Percentiles rank a stretch among this genome's conserved stretches.
phyloP scores from a whole-genome alignment of 2,113 vertebrate species.

The Sylvilagus bachmani region DNA sequence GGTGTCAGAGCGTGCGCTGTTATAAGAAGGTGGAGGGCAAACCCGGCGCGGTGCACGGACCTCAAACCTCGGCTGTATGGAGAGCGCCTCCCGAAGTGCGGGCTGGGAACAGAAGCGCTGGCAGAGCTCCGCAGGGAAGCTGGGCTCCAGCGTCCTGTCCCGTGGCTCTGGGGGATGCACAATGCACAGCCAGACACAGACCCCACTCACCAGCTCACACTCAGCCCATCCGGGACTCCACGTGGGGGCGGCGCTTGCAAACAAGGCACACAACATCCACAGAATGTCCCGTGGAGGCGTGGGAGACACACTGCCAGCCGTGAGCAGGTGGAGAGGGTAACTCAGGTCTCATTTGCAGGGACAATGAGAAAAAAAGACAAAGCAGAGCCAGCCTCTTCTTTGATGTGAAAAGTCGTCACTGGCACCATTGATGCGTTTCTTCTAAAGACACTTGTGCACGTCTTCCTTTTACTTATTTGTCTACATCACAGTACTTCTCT shows the following conservation, averaged over 20 bases:
- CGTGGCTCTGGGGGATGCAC: too few relatives aligned
- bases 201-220: too few relatives aligned
- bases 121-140: too few relatives aligned
- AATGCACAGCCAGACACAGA: too few relatives aligned
- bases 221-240: background rate
- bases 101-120: too few relatives aligned
- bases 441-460: background rate
- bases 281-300: background rate
- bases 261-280: background rate
- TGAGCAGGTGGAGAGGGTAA: background rate
- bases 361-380: background rate
- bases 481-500: background rate
- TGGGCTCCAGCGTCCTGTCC: too few relatives aligned
- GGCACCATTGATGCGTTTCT: background rate
- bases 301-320: background rate
- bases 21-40: too few relatives aligned
- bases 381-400: background rate
- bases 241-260: rapidly evolving
- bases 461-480: background rate
- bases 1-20: too few relatives aligned
- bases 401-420: background rate
- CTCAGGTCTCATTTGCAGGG: background rate
- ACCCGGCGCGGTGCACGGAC: too few relatives aligned
- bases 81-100: too few relatives aligned
- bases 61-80: too few relatives aligned